These are phyloP conservation scores for Oligia fasciuncula DNA, from an alignment of 2,888 invertebrate species.

Conservation along the genomic window DNA sequence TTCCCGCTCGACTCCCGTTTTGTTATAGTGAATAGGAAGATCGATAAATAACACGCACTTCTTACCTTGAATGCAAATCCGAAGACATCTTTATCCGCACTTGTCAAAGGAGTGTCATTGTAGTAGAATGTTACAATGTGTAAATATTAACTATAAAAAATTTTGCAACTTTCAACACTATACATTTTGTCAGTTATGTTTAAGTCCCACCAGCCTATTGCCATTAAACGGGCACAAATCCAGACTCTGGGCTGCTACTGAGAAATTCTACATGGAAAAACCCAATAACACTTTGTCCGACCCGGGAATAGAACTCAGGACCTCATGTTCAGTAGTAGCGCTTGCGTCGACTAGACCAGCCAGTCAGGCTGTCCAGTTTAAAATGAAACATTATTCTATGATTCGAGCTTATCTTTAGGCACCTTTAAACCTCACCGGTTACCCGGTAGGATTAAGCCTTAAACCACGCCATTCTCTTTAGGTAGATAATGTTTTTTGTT, in stretches of 20 bases:
- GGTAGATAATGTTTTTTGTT: neutral
- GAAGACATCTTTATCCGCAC: too few relatives aligned
- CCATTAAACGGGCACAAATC: neutral
- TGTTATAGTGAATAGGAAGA: too few relatives aligned
- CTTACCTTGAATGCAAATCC: too few relatives aligned
- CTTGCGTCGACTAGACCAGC: neutral
- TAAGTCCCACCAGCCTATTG: neutral
- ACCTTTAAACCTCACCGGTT: neutral
- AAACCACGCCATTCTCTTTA: neutral
- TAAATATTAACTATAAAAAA: too few relatives aligned
- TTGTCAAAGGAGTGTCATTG: too few relatives aligned
- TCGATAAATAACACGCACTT: too few relatives aligned
- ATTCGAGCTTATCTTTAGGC: neutral
- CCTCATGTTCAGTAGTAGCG: neutral
- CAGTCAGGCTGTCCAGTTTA: neutral
- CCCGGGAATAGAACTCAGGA: neutral
- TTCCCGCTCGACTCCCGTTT: too few relatives aligned
- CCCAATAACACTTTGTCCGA: neutral
- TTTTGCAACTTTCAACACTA: too few relatives aligned
- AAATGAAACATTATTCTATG: neutral
- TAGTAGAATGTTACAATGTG: too few relatives aligned
- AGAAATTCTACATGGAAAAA: neutral
- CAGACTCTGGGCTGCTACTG: neutral
- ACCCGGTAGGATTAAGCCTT: too few relatives aligned
- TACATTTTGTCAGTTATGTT: too few relatives aligned